These are phyloP conservation scores for Mystacides longicornis DNA, from an alignment of 2,888 invertebrate species.

Conservation along the genomic window DNA sequence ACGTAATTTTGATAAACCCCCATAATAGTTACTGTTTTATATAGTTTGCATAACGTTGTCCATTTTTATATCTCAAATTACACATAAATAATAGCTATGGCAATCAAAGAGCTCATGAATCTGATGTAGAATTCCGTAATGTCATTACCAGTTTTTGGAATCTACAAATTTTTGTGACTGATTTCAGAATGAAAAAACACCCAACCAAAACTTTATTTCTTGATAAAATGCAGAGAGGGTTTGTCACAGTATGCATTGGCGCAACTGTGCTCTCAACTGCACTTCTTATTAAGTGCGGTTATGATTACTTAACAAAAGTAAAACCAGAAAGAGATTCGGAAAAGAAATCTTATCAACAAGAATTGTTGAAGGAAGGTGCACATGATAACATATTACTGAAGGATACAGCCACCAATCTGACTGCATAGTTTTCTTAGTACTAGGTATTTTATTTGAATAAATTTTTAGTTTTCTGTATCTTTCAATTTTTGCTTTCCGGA, in stretches of 20 bases:
- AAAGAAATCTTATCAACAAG: slow-evolving; percentile 37
- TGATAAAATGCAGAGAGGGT: slow-evolving; percentile 45
- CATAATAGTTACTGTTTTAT: no score
- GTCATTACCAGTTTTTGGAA: no score
- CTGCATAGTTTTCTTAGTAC: slow-evolving; percentile 6
- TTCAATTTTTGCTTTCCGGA: no score
- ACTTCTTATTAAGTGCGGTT: slow-evolving; percentile 37
- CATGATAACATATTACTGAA: slow-evolving; percentile 30
- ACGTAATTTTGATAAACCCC: no score
- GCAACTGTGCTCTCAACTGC: slow-evolving; percentile 37
- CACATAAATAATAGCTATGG: no score
- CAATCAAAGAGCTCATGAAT: no score
- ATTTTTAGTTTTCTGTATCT: no score
- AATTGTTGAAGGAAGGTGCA: slow-evolving; percentile 46
- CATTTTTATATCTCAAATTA: no score
- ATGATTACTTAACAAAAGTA: slow-evolving; percentile 40
- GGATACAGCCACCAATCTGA: slow-evolving; percentile 18
- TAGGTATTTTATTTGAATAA: no score
- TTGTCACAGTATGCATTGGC: slow-evolving; percentile 42
- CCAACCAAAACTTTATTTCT: slow-evolving; percentile 38
- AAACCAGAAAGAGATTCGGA: slow-evolving; percentile 40
- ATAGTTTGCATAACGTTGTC: no score
- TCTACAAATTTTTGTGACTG: no score
- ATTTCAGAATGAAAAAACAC: slow-evolving; percentile 38
- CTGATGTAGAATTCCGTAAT: no score